Percentiles rank a stretch among this genome's conserved stretches.
These are phyloP conservation scores for Celastrina argiolus DNA, from an alignment of 2,888 invertebrate genomes.

Conservation along the genomic window DNA sequence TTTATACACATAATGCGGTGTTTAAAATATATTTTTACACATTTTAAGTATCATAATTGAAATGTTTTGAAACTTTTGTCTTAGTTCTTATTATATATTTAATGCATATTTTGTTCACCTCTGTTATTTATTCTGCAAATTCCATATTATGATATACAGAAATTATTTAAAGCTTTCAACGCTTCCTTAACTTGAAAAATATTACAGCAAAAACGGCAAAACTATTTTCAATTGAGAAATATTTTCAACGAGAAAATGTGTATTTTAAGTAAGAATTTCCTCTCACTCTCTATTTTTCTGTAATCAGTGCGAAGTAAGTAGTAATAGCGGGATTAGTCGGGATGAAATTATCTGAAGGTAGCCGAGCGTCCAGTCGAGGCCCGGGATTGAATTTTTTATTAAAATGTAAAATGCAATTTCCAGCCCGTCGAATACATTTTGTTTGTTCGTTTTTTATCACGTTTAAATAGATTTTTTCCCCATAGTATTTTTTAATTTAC, in stretches of 20 bases:
- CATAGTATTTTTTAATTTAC: constrained; percentile 10
- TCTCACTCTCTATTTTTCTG: no score
- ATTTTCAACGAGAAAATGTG: constrained; percentile 30
- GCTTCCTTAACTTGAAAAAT: not conserved
- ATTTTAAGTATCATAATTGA: no score
- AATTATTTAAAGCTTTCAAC: not conserved
- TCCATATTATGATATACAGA: no score
- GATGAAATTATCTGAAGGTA: constrained; percentile 35
- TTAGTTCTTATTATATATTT: no score
- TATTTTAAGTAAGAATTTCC: no score
- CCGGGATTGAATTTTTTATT: constrained; percentile 34
- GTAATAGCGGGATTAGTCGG: constrained; percentile 35
- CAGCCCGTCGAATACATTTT: constrained; percentile 32
- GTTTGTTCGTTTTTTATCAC: constrained; percentile 26
- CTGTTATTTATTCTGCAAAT: no score
- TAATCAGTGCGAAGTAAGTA: constrained; percentile 37
- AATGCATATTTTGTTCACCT: no score
- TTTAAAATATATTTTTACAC: no score
- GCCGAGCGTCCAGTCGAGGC: constrained; percentile 27
- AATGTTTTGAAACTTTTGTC: no score
- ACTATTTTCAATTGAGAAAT: constrained; percentile 31
- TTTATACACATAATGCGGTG: no score
- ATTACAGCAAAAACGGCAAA: constrained; percentile 22
- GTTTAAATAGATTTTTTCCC: not conserved
- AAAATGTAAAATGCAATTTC: constrained; percentile 35